Evolutionary conservation across 2,888 invertebrate species (phyloP), one percentile per base, ranked within the genome.

Genomic region (Parnassius orleans): DNA sequence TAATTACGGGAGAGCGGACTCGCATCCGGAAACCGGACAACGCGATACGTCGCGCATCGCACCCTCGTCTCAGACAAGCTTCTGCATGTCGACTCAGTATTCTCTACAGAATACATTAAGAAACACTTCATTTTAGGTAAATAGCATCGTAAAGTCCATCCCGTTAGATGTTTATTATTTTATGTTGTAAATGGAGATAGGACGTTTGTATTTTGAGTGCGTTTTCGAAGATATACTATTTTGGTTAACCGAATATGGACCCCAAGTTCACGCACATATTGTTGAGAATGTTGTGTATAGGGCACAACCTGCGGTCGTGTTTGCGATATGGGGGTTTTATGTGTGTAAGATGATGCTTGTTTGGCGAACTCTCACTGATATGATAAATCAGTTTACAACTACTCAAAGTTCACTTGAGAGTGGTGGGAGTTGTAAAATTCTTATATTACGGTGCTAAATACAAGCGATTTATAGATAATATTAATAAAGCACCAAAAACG

Each of bases 341-440:
- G 88, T 83, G 85, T 90, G 90, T 90, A 89, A 90, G 90, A 90
- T 90, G 90, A 90, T 83, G 90, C 88, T 90, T 90, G 90, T 91
- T 91, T 86, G 75, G 79, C 71, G 80, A 87, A 87, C 83, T 74
- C 72, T 83, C 77, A 79, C 79, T 83, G 89, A 89, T 90, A 90
- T 90, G 90, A 90, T 90, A 90, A 90, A 91, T 91, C 90, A 90
- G 89, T 88, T 88, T 86, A 83, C 78, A 83, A 78, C 78, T 75
- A 73, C 80, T 79, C 78, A 87, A 88, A 82, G 83, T 89, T 87
- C 87, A 87, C 86, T 89, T 74, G 86, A 79, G 81, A 76, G 73
- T 74, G 76, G 71, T 77, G 70, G 77, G 71, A 85, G 86, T 85
- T 81, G 87, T 66, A 76, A 80, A 84, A 78, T 77, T 78, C 70